Evolutionary conservation across 2,797 vertebrate genomes (phyloP), one percentile per base, ranked within the genome.

Genomic region (Octomys mimax): DNA sequence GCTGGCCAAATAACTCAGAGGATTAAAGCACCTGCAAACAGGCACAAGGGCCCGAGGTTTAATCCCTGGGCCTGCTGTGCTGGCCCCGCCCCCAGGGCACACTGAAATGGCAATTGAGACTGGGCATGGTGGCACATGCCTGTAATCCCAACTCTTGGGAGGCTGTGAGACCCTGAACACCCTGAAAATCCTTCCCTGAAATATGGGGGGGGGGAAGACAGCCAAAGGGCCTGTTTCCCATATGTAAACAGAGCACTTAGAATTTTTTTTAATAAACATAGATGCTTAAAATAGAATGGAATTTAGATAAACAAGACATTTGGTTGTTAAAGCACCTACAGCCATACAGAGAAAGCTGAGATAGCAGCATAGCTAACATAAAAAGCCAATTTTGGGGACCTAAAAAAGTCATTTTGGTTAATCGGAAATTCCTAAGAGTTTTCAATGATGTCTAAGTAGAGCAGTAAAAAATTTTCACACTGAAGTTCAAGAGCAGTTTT

Each of bases 281-380:
- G 92, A 97, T 95, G 83, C 95, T 98, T 97, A 98, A 98, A 92
- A 94, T 96, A 97, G 97, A 77, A 80, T 89, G 92, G 87, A 96
- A 96, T 96, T 97, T 96, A 94, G 94, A 95, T 87, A 95, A 98
- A 97, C 94, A 92, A 97, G 96, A 97, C 78, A 87, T 54, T 28
- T 64, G 46, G 49, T 94, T 75, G 39, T 61, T 88, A 70, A 91
- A 70, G 92, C 46, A 77, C 31, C 57, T 87, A n/a, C 16, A 95
- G 0, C 0, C 31, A 54, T 0, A 0, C 1, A 94, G 10, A 71
- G 24, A 84, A 78, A 79, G 31, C 87, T 96, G 77, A 96, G 87
- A 84, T 36, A 86, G 10, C 36, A 86, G 84, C 13, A 42, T 6
- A 94, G 92, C 82, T 96, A 68, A 12, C 1, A 77, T 8, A 84